Evolutionary conservation across 37 sponge, comb jelly and placozoan species (phyloP), one percentile per base, ranked within the genome.

Genomic region (Hormiphora californensis): DNA sequence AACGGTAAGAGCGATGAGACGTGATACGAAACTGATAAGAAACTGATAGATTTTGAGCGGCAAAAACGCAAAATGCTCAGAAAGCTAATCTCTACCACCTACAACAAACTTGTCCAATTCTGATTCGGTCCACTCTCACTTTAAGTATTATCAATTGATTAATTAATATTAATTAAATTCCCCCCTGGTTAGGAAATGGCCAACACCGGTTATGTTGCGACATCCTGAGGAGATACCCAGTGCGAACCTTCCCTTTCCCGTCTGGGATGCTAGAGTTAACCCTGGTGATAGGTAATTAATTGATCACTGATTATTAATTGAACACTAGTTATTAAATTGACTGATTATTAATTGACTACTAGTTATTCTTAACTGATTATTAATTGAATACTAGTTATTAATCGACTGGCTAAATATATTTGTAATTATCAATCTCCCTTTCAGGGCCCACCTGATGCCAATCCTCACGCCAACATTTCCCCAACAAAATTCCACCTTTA

Each of bases 391-490:
- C 8, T 17, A 46, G 8, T 46, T 46, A 12, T n/a, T n/a, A n/a
- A n/a, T n/a, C n/a, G n/a, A n/a, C n/a, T n/a, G n/a, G n/a, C n/a
- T n/a, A n/a, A n/a, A n/a, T n/a, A n/a, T n/a, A n/a, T n/a, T n/a
- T n/a, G n/a, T n/a, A n/a, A n/a, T n/a, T n/a, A n/a, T n/a, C n/a
- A n/a, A n/a, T n/a, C n/a, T n/a, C 51, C 1, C 35, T 32, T 32
- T 33, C 67, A 65, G 67, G 67, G 67, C 87, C 43, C 99, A 98
- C 40, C 81, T 95, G 38, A 98, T 98, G 99, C 99, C 95, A 51
- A 98, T 98, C 90, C 95, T 98, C 59, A 98, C 99, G 11, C 99
- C 99, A 19, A 96, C 95, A 30, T 98, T 92, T 85, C 99, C 99
- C 5, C 93, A 93, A 53, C 99, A 98, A 89, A 98, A 98, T 91